Base-by-base conservation (phyloP, 2,888 invertebrate species). In the Pyrrhia umbra region DNA sequence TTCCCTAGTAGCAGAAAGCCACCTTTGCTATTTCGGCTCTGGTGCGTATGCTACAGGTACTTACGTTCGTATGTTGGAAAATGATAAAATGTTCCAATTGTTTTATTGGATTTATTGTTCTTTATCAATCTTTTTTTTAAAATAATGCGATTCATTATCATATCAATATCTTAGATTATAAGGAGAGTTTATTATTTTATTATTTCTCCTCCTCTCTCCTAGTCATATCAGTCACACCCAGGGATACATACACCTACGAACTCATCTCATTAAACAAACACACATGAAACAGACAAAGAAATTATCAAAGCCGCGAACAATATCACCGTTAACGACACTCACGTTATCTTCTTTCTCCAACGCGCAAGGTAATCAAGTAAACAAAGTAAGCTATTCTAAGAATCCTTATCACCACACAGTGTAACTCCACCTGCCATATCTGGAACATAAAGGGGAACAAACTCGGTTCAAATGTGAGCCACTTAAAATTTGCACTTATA, bases 401-500 rank as follows among this genome's bases (percentile, higher is more conserved):
- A 45, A 30, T 27, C 42, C 59, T 76, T 76, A 78, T 75, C 76
- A 60, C 54, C 67, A 65, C 70, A 66, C 65, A 69, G 66, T 66
- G 73, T 77, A 73, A 75, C 68, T 83, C 85, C 84, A 88, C 88
- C 85, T 87, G 84, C 70, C 62, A 52, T 77, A 79, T 82, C 79
- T 75, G 43, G 61, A 20, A 50, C 58, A 55, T 60, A 63, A 72
- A 68, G 74, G 74, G 68, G 76, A 80, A 86, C 85, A 87, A 83
- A 83, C 83, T 82, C 73, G 73, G 76, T 83, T 82, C 83, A 82
- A 84, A 86, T 86, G 84, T 79, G 85, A 84, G 81, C 84, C 88
- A 87, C 88, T 91, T 88, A 85, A 85, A 85, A 85, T 85, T 84
- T 84, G 81, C 84, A 83, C 84, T 86, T 85, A 86, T 85, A 85